Percentiles rank a stretch among this genome's conserved stretches.
These are phyloP conservation scores for Agonopterix heracliana DNA, from an alignment of 2,888 invertebrate genomes.

Conservation along the genomic window DNA sequence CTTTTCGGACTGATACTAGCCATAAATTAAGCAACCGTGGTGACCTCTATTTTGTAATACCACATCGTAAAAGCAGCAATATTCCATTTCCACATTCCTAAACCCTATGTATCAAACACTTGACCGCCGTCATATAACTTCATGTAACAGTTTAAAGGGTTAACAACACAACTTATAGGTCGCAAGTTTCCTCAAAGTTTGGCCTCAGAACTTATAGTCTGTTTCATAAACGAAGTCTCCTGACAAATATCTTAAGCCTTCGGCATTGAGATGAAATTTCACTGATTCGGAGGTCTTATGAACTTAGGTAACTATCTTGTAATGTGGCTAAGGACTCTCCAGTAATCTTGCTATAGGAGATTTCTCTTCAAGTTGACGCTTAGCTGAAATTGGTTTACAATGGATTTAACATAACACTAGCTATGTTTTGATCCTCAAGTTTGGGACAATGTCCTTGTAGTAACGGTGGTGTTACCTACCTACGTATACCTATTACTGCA, in stretches of 20 bases:
- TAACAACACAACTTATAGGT: conserved; percentile 42
- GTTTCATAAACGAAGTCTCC: too few relatives aligned
- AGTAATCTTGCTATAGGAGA: conserved; percentile 20
- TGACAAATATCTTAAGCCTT: too few relatives aligned
- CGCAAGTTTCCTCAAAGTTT: conserved; percentile 29
- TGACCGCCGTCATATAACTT: conserved; percentile 21
- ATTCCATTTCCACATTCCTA: neutral
- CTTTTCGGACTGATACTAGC: too few relatives aligned
- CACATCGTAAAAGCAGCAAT: too few relatives aligned
- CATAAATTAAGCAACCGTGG: too few relatives aligned
- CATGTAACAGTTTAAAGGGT: conserved; percentile 29
- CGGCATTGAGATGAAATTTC: too few relatives aligned
- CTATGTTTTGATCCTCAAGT: conserved; percentile 6
- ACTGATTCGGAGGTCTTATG: too few relatives aligned
- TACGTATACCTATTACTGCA: too few relatives aligned
- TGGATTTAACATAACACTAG: conserved; percentile 8
- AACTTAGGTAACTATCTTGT: conserved; percentile 37
- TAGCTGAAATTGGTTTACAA: conserved; percentile 11
- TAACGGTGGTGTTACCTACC: too few relatives aligned
- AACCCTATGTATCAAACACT: conserved; percentile 14
- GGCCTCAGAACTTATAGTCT: conserved; percentile 18
- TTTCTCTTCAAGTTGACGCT: conserved; percentile 17
- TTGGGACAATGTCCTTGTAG: too few relatives aligned
- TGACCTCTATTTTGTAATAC: too few relatives aligned
- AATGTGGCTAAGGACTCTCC: conserved; percentile 35